Percentiles rank a stretch among this genome's conserved stretches.
phyloP scores from a whole-genome alignment of 2,888 invertebrate genomes.

The Synanthedon tipuliformis region DNA sequence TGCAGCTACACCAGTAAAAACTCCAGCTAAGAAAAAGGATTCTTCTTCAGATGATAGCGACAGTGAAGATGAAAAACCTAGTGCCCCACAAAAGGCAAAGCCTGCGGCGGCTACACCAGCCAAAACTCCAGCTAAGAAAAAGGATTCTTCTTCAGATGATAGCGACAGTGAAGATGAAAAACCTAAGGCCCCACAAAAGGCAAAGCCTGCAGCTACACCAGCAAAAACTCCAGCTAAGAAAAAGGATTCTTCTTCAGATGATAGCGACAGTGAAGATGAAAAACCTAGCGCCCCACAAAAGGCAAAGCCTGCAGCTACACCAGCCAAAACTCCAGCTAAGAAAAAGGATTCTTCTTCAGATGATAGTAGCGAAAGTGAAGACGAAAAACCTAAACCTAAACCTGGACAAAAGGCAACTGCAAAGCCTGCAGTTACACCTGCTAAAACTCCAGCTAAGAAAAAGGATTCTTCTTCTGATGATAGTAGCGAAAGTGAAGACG shows the following conservation, averaged over 20 bases:
- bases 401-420: neutral
- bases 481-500: slow-evolving; percentile 48
- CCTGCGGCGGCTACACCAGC: slow-evolving; percentile 10
- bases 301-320: slow-evolving; percentile 9
- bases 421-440: slow-evolving; percentile 11
- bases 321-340: slow-evolving; percentile 5
- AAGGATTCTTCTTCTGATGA: slow-evolving; percentile 40
- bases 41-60: slow-evolving; percentile 27
- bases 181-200: slow-evolving; percentile 13
- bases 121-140: slow-evolving; percentile 17
- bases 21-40: slow-evolving; percentile 17
- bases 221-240: slow-evolving; percentile 16
- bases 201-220: slow-evolving; percentile 10
- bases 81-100: neutral
- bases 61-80: slow-evolving; percentile 10
- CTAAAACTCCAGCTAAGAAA: slow-evolving; percentile 16
- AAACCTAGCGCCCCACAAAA: slow-evolving; percentile 7
- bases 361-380: slow-evolving; percentile 8
- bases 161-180: slow-evolving; percentile 23
- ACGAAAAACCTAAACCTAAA: neutral
- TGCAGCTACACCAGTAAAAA: slow-evolving; percentile 16
- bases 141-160: slow-evolving; percentile 28
- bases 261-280: slow-evolving; percentile 4
- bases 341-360: slow-evolving; percentile 18
- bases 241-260: slow-evolving; percentile 13